Evolutionary conservation across 2,797 vertebrate species (phyloP), one percentile per base, ranked within the genome.

Genomic region (Takifugu rubripes): DNA sequence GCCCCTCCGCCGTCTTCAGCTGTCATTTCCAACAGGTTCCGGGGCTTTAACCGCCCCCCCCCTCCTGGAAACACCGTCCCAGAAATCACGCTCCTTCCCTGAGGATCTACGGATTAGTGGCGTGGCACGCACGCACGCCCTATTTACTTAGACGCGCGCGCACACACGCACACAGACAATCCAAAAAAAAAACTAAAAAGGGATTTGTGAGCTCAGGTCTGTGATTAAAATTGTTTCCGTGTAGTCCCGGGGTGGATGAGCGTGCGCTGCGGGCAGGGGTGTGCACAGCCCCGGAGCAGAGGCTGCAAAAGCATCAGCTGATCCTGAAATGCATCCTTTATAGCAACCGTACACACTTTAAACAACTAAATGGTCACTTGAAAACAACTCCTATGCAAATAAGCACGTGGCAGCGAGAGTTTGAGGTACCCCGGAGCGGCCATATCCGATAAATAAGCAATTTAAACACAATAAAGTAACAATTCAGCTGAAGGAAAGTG

Each of bases 11-110:
- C 79, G 73, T 81, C 87, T 40, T 83, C 74, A 80, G 86, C 85
- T 78, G 88, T 89, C 90, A 91, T 91, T 82, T 90, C 91, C 89
- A 86, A 85, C 89, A 90, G 83, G 87, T 91, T 85, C 87, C 74
- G 40, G 53, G 56, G 33, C 9, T 33, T 11, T 33, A 8, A 33
- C 33, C 8, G 33, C 6, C 8, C 8, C 33, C 1, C 9, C 33
- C 6, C 33, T 11, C 85, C 79, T 65, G 78, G 79, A 74, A 84
- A 88, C 85, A 78, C 68, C 62, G 77, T 75, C 82, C 81, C 86
- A 84, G 75, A 84, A 89, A 86, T 80, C 84, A 77, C 31, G 81
- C 81, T 84, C 83, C 80, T 71, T 56, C 71, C 68, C 68, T 12
- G 57, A 78, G 87, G 75, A 90, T 88, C 74, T 78, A 75, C 85